Evolutionary conservation across 2,113 vertebrate genomes (phyloP).

Genomic region (Phalacrocorax pelagicus): DNA sequence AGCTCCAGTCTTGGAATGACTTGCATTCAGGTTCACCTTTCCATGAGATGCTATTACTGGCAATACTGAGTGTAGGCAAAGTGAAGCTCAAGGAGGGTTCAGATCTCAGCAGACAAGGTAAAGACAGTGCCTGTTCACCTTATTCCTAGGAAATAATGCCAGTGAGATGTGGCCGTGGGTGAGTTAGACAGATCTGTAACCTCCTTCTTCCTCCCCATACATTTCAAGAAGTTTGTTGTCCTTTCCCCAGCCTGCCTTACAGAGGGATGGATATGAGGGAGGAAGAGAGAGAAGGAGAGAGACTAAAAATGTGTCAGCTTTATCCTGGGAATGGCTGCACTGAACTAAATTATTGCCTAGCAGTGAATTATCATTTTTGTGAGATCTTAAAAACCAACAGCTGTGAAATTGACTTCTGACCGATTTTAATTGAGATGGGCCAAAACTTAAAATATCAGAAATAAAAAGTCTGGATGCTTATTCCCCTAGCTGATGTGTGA

Average conservation of each 20-base stretch:
- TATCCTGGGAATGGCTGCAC: slow-evolving; percentile 9
- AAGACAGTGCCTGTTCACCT: not conserved
- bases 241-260: not conserved
- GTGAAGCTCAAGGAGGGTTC: not conserved
- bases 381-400: slow-evolving; percentile 75
- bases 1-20: not conserved
- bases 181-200: not conserved
- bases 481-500: not conserved
- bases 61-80: not conserved
- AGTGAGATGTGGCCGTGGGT: not conserved
- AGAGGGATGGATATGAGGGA: not conserved
- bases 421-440: slow-evolving; percentile 74
- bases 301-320: slow-evolving; percentile 29
- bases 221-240: not conserved
- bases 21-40: not conserved
- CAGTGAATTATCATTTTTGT: slow-evolving; percentile 69
- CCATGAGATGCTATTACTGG: not conserved
- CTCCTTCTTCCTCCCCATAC: not conserved
- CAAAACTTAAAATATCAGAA: slow-evolving; percentile 62
- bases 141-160: not conserved
- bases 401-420: slow-evolving; percentile 81
- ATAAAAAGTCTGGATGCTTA: slow-evolving; percentile 32
- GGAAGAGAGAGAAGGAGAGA: not conserved
- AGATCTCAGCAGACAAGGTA: not conserved
- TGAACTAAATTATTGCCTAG: slow-evolving; percentile 53